Conservation (phyloP, 2,113 vertebrate genomes). For the Lepisosteus oculatus region DNA sequence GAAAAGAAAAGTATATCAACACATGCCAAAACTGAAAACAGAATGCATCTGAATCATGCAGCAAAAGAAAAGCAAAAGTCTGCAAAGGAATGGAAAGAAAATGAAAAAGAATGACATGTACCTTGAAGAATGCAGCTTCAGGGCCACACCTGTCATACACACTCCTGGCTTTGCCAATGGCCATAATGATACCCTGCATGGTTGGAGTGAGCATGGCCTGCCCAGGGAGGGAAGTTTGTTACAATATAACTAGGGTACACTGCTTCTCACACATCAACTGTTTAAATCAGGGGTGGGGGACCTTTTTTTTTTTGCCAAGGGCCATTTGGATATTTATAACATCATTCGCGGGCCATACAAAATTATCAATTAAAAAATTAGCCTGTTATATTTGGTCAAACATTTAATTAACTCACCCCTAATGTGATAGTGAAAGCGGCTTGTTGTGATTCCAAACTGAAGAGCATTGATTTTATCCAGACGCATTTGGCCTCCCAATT, state of each 20-base stretch:
- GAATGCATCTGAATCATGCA: constrained; percentile 15
- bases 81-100: constrained; percentile 21
- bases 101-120: constrained; percentile 70
- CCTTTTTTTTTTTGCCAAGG: too few species aligned
- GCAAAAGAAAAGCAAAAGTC: constrained; percentile 14
- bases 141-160: constrained; percentile 96
- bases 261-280: too few species aligned
- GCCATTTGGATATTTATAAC: too few species aligned
- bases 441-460: too few species aligned
- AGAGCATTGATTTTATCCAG: too few species aligned
- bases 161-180: constrained; percentile 95
- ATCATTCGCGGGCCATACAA: too few species aligned
- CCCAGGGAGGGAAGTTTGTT: constrained; percentile 72
- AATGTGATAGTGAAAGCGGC: too few species aligned
- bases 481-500: too few species aligned
- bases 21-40: background rate
- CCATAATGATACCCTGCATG: constrained; percentile 99
- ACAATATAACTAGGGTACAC: constrained; percentile 41
- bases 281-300: too few species aligned
- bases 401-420: too few species aligned
- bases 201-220: constrained; percentile 98
- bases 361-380: too few species aligned
- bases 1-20: background rate
- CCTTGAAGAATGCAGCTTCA: constrained; percentile 98
- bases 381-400: too few species aligned